Evolutionary conservation across 1,140 invertebrate species (phyloP), one percentile per base, ranked within the genome.

Genomic region (Anastrepha obliqua): DNA sequence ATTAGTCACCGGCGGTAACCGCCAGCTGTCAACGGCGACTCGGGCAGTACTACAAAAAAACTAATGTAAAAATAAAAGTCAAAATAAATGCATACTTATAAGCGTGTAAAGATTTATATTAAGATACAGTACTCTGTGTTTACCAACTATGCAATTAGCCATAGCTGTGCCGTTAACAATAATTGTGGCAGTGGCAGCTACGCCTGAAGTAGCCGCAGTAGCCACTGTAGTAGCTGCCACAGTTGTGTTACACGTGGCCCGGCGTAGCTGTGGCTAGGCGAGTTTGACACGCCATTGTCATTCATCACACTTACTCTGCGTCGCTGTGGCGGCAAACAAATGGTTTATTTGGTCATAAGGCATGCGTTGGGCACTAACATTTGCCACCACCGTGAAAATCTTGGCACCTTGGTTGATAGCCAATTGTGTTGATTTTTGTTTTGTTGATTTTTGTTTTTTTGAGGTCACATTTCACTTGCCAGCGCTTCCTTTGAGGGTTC

Each of bases 1-100:
- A 81, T 81, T 81, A 81, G 39, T 81, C 74, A 81, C 64, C n/a
- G 29, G 15, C 47, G n/a, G n/a, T 55, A 55, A 81, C 1, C 42
- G 67, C 39, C 42, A 47, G n/a, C 74, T 81, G 74, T 81, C 74
- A 81, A 42, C 47, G 42, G 15, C n/a, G 29, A 29, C 29, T 29
- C 29, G 29, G 29, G 29, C 29, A 29, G 0, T 29, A 29, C 29
- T 29, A 29, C 29, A 29, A 29, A 29, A 55, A 55, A 8, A 8
- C 11, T 55, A 55, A 6, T 3, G 6, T 2, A 55, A 55, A 6
- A 55, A 11, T 11, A 55, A 2, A 55, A 55, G 51, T 11, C 51
- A 62, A 62, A 17, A 29, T 29, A 62, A 62, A 62, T 13, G 15
- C 4, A 62, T 62, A n/a, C 60, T 17, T 62, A 62, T n/a, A 62